phyloP scores from a whole-genome alignment of 2,113 vertebrate species.

The Crotalus viridis region DNA sequence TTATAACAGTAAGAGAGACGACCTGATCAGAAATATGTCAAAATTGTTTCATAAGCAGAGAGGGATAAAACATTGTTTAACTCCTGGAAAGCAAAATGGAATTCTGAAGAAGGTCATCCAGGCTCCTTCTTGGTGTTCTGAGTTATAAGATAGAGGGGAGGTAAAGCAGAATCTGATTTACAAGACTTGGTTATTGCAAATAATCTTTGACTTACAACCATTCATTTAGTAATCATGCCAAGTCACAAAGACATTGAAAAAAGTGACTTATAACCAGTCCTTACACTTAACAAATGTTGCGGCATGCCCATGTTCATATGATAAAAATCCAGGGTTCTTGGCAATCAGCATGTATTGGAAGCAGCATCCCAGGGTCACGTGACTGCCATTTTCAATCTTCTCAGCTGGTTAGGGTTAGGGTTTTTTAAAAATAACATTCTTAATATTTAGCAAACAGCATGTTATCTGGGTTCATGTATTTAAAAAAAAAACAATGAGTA shows the following conservation, averaged over 20 bases:
- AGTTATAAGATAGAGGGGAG: background rate
- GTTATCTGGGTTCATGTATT: too few relatives aligned
- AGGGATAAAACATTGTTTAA: background rate
- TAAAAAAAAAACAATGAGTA: too few relatives aligned
- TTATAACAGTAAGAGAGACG: background rate
- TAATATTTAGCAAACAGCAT: too few relatives aligned
- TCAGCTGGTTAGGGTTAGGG: too few relatives aligned
- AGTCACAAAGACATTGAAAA: background rate
- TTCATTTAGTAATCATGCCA: background rate
- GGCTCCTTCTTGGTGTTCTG: background rate
- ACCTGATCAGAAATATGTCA: background rate
- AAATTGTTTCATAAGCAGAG: background rate
- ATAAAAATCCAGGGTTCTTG: too few relatives aligned
- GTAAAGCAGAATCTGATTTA: background rate
- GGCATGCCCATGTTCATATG: background rate
- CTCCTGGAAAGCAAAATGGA: background rate
- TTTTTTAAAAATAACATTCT: too few relatives aligned
- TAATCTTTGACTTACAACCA: background rate
- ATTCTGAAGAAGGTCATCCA: background rate
- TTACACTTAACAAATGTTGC: background rate
- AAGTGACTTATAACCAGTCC: too few relatives aligned
- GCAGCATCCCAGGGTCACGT: too few relatives aligned
- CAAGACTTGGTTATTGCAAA: background rate
- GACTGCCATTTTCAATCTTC: too few relatives aligned
- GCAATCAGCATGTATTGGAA: too few relatives aligned